phyloP scores from a whole-genome alignment of 2,888 invertebrate species.

The Dioctria rufipes region DNA sequence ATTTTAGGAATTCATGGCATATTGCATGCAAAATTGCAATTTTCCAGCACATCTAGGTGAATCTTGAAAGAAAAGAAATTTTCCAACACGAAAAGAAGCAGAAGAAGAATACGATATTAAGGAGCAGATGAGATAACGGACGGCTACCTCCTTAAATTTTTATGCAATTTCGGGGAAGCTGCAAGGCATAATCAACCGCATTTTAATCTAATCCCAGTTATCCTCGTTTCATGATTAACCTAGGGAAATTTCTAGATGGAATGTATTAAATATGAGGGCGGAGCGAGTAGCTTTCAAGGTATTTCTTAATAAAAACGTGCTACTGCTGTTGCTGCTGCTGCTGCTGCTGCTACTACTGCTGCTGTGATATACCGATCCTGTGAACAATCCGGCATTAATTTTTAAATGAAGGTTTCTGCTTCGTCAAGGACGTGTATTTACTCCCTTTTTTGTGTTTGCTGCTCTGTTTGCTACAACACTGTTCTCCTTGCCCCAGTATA shows the following conservation, averaged over 20 bases:
- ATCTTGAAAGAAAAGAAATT: neutral
- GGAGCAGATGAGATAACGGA: neutral
- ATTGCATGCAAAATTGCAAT: constrained; percentile 19
- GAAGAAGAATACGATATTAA: neutral
- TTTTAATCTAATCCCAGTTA: constrained; percentile 17
- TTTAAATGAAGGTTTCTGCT: neutral
- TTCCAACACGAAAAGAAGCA: neutral
- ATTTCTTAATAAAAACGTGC: constrained; percentile 4
- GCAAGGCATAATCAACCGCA: constrained; percentile 14
- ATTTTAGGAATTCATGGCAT: constrained; percentile 23
- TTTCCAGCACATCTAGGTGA: neutral
- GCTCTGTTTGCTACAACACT: neutral
- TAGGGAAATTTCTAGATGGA: constrained; percentile 5
- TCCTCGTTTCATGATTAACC: constrained; percentile 10
- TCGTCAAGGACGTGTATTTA: neutral
- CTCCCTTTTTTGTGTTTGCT: neutral
- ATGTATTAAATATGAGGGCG: neutral
- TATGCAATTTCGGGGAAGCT: constrained; percentile 12
- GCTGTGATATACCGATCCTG: neutral
- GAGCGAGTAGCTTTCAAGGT: neutral
- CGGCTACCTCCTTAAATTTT: neutral
- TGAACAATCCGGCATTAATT: neutral
- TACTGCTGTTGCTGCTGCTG: neutral
- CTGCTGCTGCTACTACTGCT: neutral
- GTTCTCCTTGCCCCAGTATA: neutral